A percentile compares a stretch with the other conserved stretches of the same genome.
These are phyloP conservation scores for Melanotaenia boesemani DNA, from an alignment of 2,797 vertebrate species.

Conservation along the genomic window DNA sequence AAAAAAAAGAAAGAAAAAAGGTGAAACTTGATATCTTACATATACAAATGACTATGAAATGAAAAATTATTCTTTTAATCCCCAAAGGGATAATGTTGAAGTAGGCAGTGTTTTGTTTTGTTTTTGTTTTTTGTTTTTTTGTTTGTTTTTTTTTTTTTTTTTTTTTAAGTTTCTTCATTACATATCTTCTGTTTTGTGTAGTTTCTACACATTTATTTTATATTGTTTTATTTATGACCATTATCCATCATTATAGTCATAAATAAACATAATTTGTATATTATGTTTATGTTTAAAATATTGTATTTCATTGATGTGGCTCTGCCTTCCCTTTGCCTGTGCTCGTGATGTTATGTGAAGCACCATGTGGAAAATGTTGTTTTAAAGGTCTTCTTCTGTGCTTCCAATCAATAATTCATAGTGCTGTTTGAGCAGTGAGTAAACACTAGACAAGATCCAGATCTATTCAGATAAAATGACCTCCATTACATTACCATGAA, in stretches of 20 bases:
- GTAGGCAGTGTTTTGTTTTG: too few relatives aligned
- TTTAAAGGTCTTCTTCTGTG: slow-evolving; percentile 48
- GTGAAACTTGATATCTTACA: background rate
- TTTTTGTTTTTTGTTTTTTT: background rate
- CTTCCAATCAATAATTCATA: slow-evolving; percentile 70
- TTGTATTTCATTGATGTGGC: slow-evolving; percentile 7
- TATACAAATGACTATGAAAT: background rate
- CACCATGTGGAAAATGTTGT: slow-evolving; percentile 34
- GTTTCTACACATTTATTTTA: background rate
- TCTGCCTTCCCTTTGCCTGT: background rate
- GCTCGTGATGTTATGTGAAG: background rate
- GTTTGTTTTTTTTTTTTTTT: background rate
- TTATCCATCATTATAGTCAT: background rate
- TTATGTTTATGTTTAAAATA: slow-evolving; percentile 1
- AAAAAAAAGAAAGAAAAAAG: too few relatives aligned
- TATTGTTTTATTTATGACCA: background rate
- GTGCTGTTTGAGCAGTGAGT: slow-evolving; percentile 62
- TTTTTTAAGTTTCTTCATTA: background rate
- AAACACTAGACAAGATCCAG: slow-evolving; percentile 69
- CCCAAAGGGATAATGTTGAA: too few relatives aligned
- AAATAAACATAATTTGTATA: background rate
- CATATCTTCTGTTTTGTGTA: background rate
- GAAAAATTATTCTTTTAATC: too few relatives aligned
- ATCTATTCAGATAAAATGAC: slow-evolving; percentile 65
- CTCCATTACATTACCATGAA: slow-evolving; percentile 67